A percentile compares a stretch with the other conserved stretches of the same genome.
Evolutionary conservation across 1,140 invertebrate genomes (phyloP).

Genomic region (Tetramorium alpestre): DNA sequence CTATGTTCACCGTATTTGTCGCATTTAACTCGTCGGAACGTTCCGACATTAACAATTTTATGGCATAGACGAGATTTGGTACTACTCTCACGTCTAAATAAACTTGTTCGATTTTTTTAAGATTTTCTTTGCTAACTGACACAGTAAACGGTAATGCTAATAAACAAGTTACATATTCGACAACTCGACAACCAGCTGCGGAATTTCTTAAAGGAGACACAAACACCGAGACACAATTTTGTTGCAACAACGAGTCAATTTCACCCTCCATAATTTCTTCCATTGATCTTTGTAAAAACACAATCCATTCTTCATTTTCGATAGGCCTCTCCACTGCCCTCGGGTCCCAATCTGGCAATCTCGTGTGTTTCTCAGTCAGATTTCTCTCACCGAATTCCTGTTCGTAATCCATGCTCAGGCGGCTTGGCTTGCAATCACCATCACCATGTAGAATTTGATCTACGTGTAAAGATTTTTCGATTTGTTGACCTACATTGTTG

Average conservation of each 20-base stretch:
- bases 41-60: constrained; percentile 87
- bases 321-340: constrained; percentile 87
- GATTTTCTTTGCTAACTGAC: constrained; percentile 84
- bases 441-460: constrained; percentile 42
- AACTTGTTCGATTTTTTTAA: constrained; percentile 88
- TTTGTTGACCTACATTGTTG: constrained; percentile 47
- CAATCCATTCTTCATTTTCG: constrained; percentile 94
- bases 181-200: constrained; percentile 88
- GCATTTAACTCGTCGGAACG: constrained; percentile 60
- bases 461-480: constrained; percentile 46
- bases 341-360: constrained; percentile 81
- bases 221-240: constrained; percentile 91
- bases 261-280: constrained; percentile 90
- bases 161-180: constrained; percentile 89
- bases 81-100: constrained; percentile 92
- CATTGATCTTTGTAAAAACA: constrained; percentile 88
- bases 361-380: constrained; percentile 57
- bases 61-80: constrained; percentile 91
- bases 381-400: constrained; percentile 74
- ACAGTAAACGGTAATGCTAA: constrained; percentile 90
- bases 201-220: constrained; percentile 90
- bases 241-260: constrained; percentile 89
- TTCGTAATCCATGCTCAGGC: constrained; percentile 76
- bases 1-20: constrained; percentile 76
- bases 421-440: constrained; percentile 69